Conservation (phyloP, 1,140 invertebrate genomes). For the Ips typographus region DNA sequence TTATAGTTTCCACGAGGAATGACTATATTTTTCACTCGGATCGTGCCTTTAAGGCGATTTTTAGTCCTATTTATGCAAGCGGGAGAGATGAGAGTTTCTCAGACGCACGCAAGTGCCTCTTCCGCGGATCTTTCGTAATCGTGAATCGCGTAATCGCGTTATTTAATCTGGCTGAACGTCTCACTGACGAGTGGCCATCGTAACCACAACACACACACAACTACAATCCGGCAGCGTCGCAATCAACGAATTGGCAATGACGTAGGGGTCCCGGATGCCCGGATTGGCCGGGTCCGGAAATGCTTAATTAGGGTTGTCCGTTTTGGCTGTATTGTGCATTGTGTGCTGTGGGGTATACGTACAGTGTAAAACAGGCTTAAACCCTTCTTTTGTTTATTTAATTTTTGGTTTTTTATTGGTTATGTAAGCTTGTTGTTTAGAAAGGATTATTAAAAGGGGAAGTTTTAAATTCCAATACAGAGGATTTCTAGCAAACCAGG, state of each 20-base stretch:
- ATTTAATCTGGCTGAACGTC: too few relatives aligned
- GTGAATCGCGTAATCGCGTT: too few relatives aligned
- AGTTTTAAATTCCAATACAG: background rate
- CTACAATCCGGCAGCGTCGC: background rate
- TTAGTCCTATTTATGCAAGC: too few relatives aligned
- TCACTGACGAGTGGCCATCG: too few relatives aligned
- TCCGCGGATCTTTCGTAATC: too few relatives aligned
- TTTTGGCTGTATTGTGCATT: slow-evolving; percentile 35
- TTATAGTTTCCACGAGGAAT: too few relatives aligned
- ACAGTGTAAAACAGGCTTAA: background rate
- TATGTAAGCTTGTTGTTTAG: background rate
- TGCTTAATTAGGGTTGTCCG: slow-evolving; percentile 48
- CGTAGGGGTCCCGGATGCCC: slow-evolving; percentile 47
- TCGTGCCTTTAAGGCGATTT: too few relatives aligned
- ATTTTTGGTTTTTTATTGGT: background rate
- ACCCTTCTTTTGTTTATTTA: background rate
- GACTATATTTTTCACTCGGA: too few relatives aligned
- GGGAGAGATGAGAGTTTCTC: too few relatives aligned
- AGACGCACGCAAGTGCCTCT: too few relatives aligned
- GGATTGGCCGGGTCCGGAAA: slow-evolving; percentile 50
- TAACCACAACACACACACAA: too few relatives aligned
- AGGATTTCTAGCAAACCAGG: background rate
- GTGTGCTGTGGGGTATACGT: slow-evolving; percentile 34
- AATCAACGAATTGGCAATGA: slow-evolving; percentile 2
- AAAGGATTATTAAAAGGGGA: background rate